Evolutionary conservation across 2,797 vertebrate genomes (phyloP).

Genomic region (Epinephelus malabaricus): DNA sequence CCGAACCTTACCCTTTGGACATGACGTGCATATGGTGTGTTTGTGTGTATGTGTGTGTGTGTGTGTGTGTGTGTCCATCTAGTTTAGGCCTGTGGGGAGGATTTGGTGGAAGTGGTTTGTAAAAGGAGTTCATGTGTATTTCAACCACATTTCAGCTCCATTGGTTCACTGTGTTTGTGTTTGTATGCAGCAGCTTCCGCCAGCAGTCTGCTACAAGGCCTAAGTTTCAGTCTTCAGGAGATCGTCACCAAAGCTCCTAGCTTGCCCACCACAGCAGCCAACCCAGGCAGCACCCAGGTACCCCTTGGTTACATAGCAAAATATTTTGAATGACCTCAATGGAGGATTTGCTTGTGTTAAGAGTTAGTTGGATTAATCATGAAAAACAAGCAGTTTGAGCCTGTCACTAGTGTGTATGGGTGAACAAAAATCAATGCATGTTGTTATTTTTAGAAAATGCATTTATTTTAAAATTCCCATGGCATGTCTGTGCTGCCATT

Average conservation of each 20-base stretch:
- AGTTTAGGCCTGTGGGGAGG: conserved; percentile 11
- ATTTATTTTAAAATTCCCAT: no score
- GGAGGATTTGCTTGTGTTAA: background rate
- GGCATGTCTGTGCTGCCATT: no score
- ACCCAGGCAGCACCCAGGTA: conserved; percentile 89
- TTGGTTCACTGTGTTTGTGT: conserved; percentile 42
- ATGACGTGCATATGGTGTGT: conserved; percentile 39
- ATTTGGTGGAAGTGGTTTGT: conserved; percentile 6
- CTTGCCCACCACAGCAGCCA: conserved; percentile 82
- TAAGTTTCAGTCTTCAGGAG: conserved; percentile 99
- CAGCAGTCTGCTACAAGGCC: conserved; percentile 96
- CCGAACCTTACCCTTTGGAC: conserved; percentile 64
- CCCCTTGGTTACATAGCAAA: background rate
- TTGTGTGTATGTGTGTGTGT: conserved; percentile 24
- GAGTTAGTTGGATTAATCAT: background rate
- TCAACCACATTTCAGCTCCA: background rate
- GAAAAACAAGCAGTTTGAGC: background rate
- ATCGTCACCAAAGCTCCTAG: conserved; percentile 91
- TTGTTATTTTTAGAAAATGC: no score
- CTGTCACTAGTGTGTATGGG: background rate
- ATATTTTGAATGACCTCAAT: background rate
- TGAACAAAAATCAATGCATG: background rate
- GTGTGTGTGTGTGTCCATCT: conserved; percentile 16
- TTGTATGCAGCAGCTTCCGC: conserved; percentile 89
- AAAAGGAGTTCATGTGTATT: conserved; percentile 21